phyloP scores from a whole-genome alignment of 2,888 invertebrate genomes.

The Monopis laevigella region DNA sequence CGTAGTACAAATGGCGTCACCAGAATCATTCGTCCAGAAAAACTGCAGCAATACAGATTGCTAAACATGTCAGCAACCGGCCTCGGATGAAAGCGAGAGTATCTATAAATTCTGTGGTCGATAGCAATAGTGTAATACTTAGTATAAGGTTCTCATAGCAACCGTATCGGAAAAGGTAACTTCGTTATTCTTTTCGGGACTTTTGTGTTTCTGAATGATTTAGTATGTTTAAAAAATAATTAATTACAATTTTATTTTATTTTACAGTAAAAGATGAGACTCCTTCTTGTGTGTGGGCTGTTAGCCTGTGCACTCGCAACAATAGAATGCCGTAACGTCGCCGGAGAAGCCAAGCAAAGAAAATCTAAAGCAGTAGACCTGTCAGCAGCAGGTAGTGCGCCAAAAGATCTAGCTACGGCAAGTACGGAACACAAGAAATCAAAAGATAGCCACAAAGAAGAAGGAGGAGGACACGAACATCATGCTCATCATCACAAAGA shows the following conservation, averaged over 20 bases:
- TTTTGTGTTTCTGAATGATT: no score
- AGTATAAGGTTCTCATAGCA: constrained; percentile 15
- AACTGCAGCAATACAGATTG: constrained; percentile 52
- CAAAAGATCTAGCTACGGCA: constrained; percentile 51
- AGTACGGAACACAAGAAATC: constrained; percentile 58
- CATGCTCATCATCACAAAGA: constrained; percentile 74
- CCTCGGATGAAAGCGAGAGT: constrained; percentile 51
- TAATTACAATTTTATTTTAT: neutral
- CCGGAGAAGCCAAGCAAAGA: constrained; percentile 33
- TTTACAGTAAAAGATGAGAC: constrained; percentile 31
- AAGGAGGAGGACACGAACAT: constrained; percentile 76
- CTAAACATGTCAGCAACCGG: constrained; percentile 58
- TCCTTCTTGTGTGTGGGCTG: constrained; percentile 35
- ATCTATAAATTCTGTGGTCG: constrained; percentile 58
- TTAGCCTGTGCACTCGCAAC: constrained; percentile 35
- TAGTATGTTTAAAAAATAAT: constrained; percentile 12
- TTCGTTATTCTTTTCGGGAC: constrained; percentile 25
- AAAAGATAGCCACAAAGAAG: constrained; percentile 64
- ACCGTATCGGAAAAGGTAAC: constrained; percentile 30
- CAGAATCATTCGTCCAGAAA: constrained; percentile 57
- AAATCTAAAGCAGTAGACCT: constrained; percentile 21
- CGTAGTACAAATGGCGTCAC: constrained; percentile 41
- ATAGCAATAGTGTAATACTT: constrained; percentile 45
- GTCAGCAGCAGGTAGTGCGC: constrained; percentile 19
- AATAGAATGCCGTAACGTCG: constrained; percentile 40